phyloP scores from a whole-genome alignment of 1,140 invertebrate genomes.

The Lysiphlebus fabarum region DNA sequence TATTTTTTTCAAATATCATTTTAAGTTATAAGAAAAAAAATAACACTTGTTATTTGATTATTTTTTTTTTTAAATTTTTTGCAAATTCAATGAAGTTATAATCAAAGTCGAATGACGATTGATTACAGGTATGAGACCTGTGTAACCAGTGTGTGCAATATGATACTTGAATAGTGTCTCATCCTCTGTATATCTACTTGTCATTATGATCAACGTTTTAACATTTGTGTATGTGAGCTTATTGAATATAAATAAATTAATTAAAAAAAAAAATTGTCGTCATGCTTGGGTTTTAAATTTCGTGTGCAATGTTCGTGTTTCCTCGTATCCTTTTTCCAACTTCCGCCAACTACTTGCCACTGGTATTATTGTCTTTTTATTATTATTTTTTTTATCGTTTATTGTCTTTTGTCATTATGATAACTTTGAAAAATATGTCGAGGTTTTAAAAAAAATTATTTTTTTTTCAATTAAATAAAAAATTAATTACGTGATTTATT shows the following conservation, averaged over 20 bases:
- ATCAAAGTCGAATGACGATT: not conserved
- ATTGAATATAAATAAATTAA: not conserved
- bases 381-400: too few relatives aligned
- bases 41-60: too few relatives aligned
- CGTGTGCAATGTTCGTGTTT: slow-evolving; percentile 18
- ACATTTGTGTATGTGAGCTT: not conserved
- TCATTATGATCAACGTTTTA: not conserved
- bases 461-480: too few relatives aligned
- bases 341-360: slow-evolving; percentile 1
- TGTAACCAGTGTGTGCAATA: slow-evolving; percentile 14
- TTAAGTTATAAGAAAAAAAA: too few relatives aligned
- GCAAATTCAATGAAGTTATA: not conserved
- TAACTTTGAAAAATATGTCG: too few relatives aligned
- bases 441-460: too few relatives aligned
- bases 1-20: too few relatives aligned
- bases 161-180: slow-evolving; percentile 5
- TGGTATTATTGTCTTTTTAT: not conserved
- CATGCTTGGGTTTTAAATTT: slow-evolving; percentile 32
- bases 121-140: slow-evolving; percentile 14
- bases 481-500: too few relatives aligned
- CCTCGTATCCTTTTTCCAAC: slow-evolving; percentile 3
- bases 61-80: not conserved
- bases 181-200: slow-evolving; percentile 2
- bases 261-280: slow-evolving; percentile 25
- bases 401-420: too few relatives aligned